Percentiles rank a stretch among this genome's conserved stretches.
Evolutionary conservation across 2,888 invertebrate genomes (phyloP).

Genomic region (Ennomos fuscantarius): DNA sequence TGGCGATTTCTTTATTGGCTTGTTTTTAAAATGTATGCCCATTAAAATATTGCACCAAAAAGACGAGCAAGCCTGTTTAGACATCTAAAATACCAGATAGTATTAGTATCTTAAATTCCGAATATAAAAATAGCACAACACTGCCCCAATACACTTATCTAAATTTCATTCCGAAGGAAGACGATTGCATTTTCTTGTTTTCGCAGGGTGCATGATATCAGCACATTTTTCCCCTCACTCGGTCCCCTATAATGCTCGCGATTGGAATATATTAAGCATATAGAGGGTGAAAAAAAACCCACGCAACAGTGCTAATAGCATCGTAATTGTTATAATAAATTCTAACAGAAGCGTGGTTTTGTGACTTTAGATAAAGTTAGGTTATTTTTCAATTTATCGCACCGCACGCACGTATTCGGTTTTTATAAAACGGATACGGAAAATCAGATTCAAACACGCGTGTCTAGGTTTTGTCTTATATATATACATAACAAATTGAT

Average conservation of each 20-base stretch:
- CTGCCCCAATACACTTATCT: slow-evolving; percentile 40
- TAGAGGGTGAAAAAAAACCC: slow-evolving; percentile 62
- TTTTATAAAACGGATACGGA: slow-evolving; percentile 1
- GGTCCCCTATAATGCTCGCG: slow-evolving; percentile 49
- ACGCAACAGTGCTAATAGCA: slow-evolving; percentile 68
- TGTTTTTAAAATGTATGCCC: no score
- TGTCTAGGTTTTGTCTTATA: neutral
- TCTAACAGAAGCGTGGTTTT: slow-evolving; percentile 9
- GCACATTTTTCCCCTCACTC: slow-evolving; percentile 61
- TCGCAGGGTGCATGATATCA: slow-evolving; percentile 60
- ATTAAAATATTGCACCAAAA: neutral
- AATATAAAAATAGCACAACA: slow-evolving; percentile 26
- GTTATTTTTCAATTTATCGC: slow-evolving; percentile 8
- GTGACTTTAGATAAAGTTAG: slow-evolving; percentile 16
- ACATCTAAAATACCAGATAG: neutral
- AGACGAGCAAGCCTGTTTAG: neutral
- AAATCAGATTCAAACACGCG: slow-evolving; percentile 7
- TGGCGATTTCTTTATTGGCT: no score
- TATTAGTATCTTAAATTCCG: neutral
- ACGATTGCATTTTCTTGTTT: slow-evolving; percentile 38
- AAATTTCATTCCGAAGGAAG: slow-evolving; percentile 28
- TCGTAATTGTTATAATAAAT: slow-evolving; percentile 63
- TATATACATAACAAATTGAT: no score
- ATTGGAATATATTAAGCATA: slow-evolving; percentile 58
- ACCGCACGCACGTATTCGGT: slow-evolving; percentile 6